Percentiles rank a stretch among this genome's conserved stretches.
Evolutionary conservation across 2,797 vertebrate genomes (phyloP).

Genomic region (Tiaroga cobitis): DNA sequence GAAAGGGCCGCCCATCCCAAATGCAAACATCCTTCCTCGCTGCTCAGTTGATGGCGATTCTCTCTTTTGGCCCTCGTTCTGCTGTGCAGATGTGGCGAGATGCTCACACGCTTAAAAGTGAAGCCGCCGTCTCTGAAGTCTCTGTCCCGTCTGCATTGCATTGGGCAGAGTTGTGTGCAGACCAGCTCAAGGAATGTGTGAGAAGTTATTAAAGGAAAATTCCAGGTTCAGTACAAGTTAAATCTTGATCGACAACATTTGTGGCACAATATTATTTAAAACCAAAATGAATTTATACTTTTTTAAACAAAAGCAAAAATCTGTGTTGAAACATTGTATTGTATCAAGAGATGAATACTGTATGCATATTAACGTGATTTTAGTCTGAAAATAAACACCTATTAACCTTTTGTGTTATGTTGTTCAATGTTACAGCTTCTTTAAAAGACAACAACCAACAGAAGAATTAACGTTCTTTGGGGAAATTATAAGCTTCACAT

Average conservation of each 20-base stretch:
- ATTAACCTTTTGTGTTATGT: background rate
- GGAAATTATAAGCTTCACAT: background rate
- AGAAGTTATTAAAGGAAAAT: background rate
- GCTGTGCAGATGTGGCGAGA: conserved; percentile 50
- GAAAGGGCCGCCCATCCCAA: conserved; percentile 28
- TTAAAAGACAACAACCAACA: background rate
- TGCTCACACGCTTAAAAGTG: conserved; percentile 47
- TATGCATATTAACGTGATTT: background rate
- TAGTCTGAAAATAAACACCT: background rate
- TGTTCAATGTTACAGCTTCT: background rate
- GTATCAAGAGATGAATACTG: background rate
- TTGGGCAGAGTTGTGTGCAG: conserved; percentile 6
- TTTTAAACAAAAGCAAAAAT: background rate
- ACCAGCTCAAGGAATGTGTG: conserved; percentile 36
- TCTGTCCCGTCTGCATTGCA: background rate
- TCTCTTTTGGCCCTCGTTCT: conserved; percentile 39
- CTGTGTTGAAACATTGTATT: background rate
- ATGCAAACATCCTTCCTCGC: conserved; percentile 35
- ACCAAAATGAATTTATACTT: background rate
- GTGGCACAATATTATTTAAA: background rate
- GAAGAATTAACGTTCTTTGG: background rate
- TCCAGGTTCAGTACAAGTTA: background rate
- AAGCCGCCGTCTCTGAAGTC: conserved; percentile 47
- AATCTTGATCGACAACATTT: background rate
- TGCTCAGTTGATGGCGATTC: background rate